Percentiles rank a stretch among this genome's conserved stretches.
Conservation (phyloP, 2,113 vertebrate genomes). For the Rhinoptilus africanus region DNA sequence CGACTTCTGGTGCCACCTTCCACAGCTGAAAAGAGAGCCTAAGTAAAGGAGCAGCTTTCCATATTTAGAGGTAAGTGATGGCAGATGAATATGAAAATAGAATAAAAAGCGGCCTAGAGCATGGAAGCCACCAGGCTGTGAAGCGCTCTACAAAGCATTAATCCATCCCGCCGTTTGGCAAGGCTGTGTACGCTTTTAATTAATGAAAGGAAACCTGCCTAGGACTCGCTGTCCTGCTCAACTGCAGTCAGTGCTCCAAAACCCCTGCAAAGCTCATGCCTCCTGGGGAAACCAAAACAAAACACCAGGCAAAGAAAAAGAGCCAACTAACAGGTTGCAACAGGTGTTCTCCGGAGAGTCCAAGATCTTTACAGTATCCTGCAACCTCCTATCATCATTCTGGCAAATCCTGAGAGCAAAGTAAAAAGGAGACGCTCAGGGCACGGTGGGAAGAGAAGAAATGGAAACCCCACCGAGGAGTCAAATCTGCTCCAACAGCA, state of each 20-base stretch:
- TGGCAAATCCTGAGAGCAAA: neutral
- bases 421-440: neutral
- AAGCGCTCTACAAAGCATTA: neutral
- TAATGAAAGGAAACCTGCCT: neutral
- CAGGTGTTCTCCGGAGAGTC: neutral
- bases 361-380: neutral
- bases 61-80: neutral
- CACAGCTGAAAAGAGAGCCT: neutral
- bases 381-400: neutral
- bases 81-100: rapidly evolving
- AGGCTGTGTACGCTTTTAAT: neutral
- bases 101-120: neutral
- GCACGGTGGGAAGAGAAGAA: neutral
- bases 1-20: neutral
- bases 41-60: neutral
- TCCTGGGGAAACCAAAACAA: neutral
- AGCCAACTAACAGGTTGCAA: neutral
- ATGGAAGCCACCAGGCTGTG: neutral
- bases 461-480: neutral
- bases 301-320: neutral
- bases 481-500: neutral
- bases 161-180: neutral
- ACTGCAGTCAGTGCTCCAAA: neutral
- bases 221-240: neutral
- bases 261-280: neutral